These are phyloP conservation scores for Pygoscelis antarcticus DNA, from an alignment of 2,113 vertebrate genomes.

Conservation along the genomic window DNA sequence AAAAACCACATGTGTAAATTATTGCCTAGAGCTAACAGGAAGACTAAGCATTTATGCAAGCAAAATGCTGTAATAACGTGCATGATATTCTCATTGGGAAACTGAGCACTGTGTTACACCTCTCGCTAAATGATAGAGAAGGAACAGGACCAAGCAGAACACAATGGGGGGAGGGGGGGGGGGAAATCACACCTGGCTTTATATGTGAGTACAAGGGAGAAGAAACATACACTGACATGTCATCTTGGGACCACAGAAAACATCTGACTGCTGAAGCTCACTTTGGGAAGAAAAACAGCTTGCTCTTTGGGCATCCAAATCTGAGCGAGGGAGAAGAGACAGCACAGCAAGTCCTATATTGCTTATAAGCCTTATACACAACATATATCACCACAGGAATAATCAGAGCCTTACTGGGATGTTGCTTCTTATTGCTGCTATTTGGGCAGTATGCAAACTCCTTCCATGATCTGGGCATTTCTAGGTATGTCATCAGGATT, in stretches of 20 bases:
- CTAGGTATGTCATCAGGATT: neutral
- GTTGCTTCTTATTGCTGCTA: neutral
- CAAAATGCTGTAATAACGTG: neutral
- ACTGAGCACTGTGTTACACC: neutral
- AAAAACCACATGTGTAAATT: neutral
- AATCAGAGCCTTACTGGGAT: neutral
- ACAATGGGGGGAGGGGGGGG: neutral
- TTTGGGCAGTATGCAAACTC: neutral
- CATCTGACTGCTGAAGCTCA: neutral
- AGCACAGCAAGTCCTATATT: neutral
- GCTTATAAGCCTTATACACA: neutral
- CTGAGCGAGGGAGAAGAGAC: neutral
- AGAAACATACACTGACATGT: neutral
- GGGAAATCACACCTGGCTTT: neutral
- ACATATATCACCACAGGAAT: neutral
- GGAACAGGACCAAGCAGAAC: neutral
- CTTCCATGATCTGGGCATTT: neutral
- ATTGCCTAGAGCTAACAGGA: neutral
- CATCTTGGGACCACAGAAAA: neutral
- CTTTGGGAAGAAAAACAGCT: neutral
- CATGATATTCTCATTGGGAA: neutral
- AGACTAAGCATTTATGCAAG: neutral
- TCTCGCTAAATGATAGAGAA: neutral
- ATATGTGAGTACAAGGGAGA: neutral
- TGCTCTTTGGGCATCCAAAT: neutral